A percentile compares a stretch with the other conserved stretches of the same genome.
phyloP scores from a whole-genome alignment of 2,113 vertebrate species.

The Syngnathus scovelli region DNA sequence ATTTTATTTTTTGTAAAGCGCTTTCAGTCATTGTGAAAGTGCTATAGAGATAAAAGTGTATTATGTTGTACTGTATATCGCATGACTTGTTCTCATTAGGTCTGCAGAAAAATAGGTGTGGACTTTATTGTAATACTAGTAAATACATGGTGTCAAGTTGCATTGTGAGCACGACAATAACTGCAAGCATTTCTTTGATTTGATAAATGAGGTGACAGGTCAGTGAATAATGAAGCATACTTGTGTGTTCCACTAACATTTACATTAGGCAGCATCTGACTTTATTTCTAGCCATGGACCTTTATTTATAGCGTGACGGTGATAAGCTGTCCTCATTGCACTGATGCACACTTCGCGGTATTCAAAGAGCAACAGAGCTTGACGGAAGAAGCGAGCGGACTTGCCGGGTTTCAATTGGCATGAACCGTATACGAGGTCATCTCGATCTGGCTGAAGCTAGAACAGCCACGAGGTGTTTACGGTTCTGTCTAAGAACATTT shows the following conservation, averaged over 20 bases:
- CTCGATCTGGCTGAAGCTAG: slow-evolving; percentile 33
- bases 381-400: background rate
- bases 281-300: slow-evolving; percentile 33
- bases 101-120: background rate
- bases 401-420: slow-evolving; percentile 51
- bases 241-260: slow-evolving; percentile 33
- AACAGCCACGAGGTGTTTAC: slow-evolving; percentile 58
- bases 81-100: background rate
- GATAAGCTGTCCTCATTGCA: slow-evolving; percentile 35
- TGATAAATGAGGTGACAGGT: background rate
- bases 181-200: background rate
- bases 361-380: slow-evolving; percentile 17
- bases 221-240: background rate
- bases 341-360: slow-evolving; percentile 29
- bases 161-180: background rate
- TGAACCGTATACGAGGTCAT: slow-evolving; percentile 10
- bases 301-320: slow-evolving; percentile 48
- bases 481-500: slow-evolving; percentile 33
- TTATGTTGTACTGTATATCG: background rate
- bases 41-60: too few relatives aligned
- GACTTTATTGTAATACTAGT: background rate
- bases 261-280: slow-evolving; percentile 23
- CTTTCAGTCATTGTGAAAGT: too few relatives aligned
- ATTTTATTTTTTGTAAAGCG: too few relatives aligned
- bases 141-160: background rate